phyloP scores from a whole-genome alignment of 2,797 vertebrate species.

The Novumbra hubbsi region DNA sequence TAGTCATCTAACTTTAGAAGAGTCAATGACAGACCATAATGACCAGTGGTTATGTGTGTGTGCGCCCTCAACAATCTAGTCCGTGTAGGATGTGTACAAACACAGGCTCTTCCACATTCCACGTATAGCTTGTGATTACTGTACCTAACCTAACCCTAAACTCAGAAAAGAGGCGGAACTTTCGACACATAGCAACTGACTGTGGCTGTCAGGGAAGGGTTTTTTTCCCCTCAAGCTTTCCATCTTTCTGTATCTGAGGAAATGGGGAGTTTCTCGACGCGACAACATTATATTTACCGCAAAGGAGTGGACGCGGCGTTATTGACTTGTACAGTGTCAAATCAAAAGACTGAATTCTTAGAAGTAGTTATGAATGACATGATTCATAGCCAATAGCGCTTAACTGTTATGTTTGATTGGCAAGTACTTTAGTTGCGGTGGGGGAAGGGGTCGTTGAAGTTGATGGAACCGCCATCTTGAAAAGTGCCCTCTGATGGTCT shows the following conservation, averaged over 20 bases:
- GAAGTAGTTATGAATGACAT: slow-evolving; percentile 29
- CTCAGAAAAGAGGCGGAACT: too few species aligned
- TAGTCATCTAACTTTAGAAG: background rate
- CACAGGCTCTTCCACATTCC: too few species aligned
- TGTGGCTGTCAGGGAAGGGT: background rate
- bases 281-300: background rate
- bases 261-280: slow-evolving; percentile 1
- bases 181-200: too few species aligned
- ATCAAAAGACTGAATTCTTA: slow-evolving; percentile 1
- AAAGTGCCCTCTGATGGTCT: slow-evolving; percentile 72
- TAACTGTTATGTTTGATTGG: slow-evolving; percentile 51
- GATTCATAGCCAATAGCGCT: slow-evolving; percentile 56
- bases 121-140: too few species aligned
- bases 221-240: background rate
- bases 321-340: slow-evolving; percentile 2
- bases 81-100: too few species aligned
- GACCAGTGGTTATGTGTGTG: background rate
- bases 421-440: slow-evolving; percentile 58
- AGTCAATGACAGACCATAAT: background rate
- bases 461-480: slow-evolving; percentile 82
- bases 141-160: too few species aligned
- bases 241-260: background rate
- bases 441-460: slow-evolving; percentile 76
- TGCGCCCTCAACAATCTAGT: too few species aligned
- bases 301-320: slow-evolving; percentile 9